Percentiles rank a stretch among this genome's conserved stretches.
Conservation (phyloP, 37 sponge, comb jelly and placozoan genomes). For the Halisarca cf. caerulea region DNA sequence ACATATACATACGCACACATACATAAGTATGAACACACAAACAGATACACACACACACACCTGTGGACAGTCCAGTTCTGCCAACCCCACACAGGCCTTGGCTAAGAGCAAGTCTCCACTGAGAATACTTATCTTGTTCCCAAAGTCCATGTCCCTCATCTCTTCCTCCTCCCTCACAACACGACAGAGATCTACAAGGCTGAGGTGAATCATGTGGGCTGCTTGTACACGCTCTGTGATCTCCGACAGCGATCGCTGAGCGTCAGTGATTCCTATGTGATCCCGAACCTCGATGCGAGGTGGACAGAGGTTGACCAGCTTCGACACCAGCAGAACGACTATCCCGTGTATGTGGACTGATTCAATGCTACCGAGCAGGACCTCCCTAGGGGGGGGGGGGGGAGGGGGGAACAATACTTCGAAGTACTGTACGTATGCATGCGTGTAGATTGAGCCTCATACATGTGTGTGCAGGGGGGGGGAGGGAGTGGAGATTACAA, state of each 20-base stretch:
- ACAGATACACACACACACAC: background rate
- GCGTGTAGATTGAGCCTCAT: too few relatives aligned
- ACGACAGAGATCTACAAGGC: conserved; percentile 19
- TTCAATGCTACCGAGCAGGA: background rate
- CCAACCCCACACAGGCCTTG: conserved; percentile 45
- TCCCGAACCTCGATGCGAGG: background rate
- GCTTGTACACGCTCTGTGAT: conserved; percentile 47
- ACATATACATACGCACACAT: background rate
- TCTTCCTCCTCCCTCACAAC: background rate
- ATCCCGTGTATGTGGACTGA: conserved; percentile 32
- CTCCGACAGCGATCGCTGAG: conserved; percentile 53
- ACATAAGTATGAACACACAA: background rate
- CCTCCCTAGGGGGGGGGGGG: too few relatives aligned
- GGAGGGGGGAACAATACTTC: too few relatives aligned
- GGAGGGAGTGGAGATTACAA: too few relatives aligned
- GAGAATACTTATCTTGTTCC: conserved; percentile 51
- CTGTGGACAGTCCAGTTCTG: conserved; percentile 42
- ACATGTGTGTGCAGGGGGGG: too few relatives aligned
- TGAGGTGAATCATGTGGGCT: conserved; percentile 37
- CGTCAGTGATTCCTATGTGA: conserved; percentile 31
- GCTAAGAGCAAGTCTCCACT: conserved; percentile 59
- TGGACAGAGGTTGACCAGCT: conserved; percentile 8
- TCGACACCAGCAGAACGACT: conserved; percentile 42
- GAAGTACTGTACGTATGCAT: too few relatives aligned
- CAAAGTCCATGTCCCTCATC: conserved; percentile 25